phyloP scores from a whole-genome alignment of 2,113 vertebrate species.

The Zapornia atra region DNA sequence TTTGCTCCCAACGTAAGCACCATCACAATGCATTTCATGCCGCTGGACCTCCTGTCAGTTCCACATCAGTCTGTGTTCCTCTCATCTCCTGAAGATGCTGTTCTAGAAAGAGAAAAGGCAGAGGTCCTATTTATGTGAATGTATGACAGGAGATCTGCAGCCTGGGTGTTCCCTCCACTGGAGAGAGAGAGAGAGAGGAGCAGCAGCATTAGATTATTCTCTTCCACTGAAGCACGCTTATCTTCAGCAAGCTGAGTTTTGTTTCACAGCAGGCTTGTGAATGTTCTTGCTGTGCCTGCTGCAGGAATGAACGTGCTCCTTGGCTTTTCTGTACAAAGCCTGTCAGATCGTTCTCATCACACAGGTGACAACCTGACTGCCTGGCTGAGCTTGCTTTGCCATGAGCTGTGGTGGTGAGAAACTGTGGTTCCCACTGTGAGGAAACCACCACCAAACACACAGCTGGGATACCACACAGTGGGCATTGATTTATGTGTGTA shows the following conservation, averaged over 20 bases:
- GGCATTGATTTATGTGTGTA: neutral
- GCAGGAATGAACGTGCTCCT: neutral
- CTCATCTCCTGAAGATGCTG: neutral
- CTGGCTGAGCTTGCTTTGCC: neutral
- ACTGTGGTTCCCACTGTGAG: neutral
- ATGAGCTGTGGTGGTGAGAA: neutral
- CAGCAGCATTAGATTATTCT: neutral
- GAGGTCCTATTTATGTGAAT: neutral
- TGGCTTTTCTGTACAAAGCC: neutral
- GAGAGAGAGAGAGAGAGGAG: neutral
- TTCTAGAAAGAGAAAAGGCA: neutral
- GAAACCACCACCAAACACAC: neutral
- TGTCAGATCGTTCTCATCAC: neutral
- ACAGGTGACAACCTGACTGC: neutral
- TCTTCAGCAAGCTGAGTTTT: neutral
- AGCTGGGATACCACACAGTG: neutral
- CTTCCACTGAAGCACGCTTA: neutral
- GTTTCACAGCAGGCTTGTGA: neutral
- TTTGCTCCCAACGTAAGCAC: neutral
- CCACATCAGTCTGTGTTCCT: neutral
- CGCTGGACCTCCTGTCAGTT: neutral
- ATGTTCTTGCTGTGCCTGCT: neutral
- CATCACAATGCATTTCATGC: neutral
- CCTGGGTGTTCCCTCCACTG: neutral
- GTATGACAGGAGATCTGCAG: neutral